Base-by-base conservation (phyloP, 2,113 vertebrate genomes). In the Percina caprodes region DNA sequence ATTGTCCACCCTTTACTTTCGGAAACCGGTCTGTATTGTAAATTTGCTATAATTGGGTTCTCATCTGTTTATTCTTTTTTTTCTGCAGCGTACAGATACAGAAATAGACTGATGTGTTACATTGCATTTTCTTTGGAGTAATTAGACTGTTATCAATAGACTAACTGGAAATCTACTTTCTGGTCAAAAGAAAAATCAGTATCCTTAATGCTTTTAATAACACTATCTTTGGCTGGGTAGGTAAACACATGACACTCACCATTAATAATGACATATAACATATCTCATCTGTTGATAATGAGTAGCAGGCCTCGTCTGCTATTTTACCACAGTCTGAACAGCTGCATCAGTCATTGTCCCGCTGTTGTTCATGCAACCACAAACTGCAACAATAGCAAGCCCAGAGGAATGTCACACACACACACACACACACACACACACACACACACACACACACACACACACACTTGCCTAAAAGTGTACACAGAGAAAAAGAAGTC, bases 261-360 rank as follows among this genome's bases (percentile, higher is more conserved):
- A 80, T 88, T 85, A 82, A 86, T 87, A 80, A 80, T 30, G 30
- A 30, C 2, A 30, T 30, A 89, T 82, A 79, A 79, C 83, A 85
- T 46, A 79, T 78, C 69, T 85, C n/a, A n/a, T n/a, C 19, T 83
- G 79, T 58, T 46, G 69, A 69, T 59, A 80, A 75, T 72, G 63
- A 21, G 60, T 63, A 82, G 81, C 83, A 68, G 77, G 42, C 55
- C 39, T 24, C 0, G 14, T 80, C 77, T 75, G 58, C 54, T 77
- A 21, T 77, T 81, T 86, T 65, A 74, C 59, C 45, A 19, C 63
- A 60, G 81, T 69, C 6, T 65, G 14, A 54, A 77, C 79, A 77
- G 71, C 70, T 80, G 84, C 63, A 49, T 63, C 73, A 49, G 46
- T 63, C 56, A 69, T 84, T 72, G 75, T 85, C n/a, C 72, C 5